Percentiles rank a stretch among this genome's conserved stretches.
phyloP scores from a whole-genome alignment of 1,140 invertebrate genomes.

The Charaxes varanes region DNA sequence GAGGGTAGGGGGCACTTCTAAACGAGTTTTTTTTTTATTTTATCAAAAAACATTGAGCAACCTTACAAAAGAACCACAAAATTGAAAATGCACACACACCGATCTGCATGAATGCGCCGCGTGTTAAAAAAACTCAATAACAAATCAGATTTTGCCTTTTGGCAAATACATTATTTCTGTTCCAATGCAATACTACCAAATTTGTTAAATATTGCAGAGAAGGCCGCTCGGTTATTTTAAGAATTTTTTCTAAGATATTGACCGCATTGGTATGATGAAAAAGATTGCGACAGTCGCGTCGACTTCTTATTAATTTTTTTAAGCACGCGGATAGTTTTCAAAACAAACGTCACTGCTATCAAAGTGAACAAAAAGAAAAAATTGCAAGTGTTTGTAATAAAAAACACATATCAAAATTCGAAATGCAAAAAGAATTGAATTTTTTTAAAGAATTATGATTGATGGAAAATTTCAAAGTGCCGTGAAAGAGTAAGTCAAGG shows the following conservation, averaged over 20 bases:
- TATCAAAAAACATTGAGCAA: conserved; percentile 60
- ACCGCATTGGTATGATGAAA: too few species aligned
- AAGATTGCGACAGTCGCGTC: too few species aligned
- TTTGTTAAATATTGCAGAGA: too few species aligned
- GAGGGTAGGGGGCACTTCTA: conserved; percentile 37
- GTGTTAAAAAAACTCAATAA: too few species aligned
- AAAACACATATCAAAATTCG: conserved; percentile 30
- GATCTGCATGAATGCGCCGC: conserved; percentile 5
- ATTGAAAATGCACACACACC: conserved; percentile 41
- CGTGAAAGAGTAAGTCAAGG: conserved; percentile 27
- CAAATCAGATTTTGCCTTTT: too few species aligned
- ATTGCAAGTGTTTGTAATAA: conserved; percentile 43
- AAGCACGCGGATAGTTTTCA: too few species aligned
- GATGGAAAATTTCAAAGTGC: conserved; percentile 27
- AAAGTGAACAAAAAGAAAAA: not conserved
- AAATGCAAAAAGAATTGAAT: conserved; percentile 26
- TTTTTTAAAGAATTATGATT: conserved; percentile 14
- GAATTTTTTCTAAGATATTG: too few species aligned
- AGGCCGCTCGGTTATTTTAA: too few species aligned
- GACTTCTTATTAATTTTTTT: too few species aligned
- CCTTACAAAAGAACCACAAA: conserved; percentile 40
- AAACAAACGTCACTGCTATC: not conserved
- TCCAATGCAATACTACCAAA: too few species aligned
- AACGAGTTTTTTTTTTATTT: conserved; percentile 26
- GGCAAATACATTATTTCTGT: too few species aligned